phyloP scores from a whole-genome alignment of 2,113 vertebrate genomes.

The Grallaria varia region DNA sequence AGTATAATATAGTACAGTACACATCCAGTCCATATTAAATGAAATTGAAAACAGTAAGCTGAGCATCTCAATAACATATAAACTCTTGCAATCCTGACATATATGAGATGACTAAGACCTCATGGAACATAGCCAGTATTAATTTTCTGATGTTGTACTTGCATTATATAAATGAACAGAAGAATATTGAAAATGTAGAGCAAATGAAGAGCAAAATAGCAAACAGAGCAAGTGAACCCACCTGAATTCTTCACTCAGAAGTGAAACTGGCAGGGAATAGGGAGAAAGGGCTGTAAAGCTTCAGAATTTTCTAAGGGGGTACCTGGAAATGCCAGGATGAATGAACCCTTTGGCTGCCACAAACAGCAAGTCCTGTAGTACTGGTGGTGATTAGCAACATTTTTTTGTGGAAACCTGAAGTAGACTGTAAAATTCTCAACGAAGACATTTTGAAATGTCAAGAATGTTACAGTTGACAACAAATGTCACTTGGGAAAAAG shows the following conservation, averaged over 20 bases:
- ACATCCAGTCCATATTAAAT: not conserved
- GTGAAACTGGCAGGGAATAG: not conserved
- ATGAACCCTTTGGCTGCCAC: not conserved
- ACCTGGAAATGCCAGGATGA: not conserved
- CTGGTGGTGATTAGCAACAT: not conserved
- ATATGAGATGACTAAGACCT: not conserved
- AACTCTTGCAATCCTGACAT: not conserved
- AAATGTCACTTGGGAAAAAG: constrained; percentile 44
- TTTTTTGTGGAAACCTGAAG: not conserved
- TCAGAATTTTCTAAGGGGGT: not conserved
- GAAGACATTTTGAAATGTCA: constrained; percentile 58
- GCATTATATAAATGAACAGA: not conserved
- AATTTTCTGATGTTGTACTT: not conserved
- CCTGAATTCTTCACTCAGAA: not conserved
- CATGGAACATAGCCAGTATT: not conserved
- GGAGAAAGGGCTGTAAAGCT: not conserved
- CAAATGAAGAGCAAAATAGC: not conserved
- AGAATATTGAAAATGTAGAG: not conserved
- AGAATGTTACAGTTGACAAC: constrained; percentile 43
- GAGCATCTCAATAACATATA: not conserved
- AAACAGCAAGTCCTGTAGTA: not conserved
- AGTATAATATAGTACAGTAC: not conserved
- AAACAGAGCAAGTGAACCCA: not conserved
- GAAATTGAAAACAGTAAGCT: not conserved
- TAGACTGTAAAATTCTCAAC: constrained; percentile 36